Base-by-base conservation (phyloP, 2,888 invertebrate genomes). In the Incurvaria masculella region DNA sequence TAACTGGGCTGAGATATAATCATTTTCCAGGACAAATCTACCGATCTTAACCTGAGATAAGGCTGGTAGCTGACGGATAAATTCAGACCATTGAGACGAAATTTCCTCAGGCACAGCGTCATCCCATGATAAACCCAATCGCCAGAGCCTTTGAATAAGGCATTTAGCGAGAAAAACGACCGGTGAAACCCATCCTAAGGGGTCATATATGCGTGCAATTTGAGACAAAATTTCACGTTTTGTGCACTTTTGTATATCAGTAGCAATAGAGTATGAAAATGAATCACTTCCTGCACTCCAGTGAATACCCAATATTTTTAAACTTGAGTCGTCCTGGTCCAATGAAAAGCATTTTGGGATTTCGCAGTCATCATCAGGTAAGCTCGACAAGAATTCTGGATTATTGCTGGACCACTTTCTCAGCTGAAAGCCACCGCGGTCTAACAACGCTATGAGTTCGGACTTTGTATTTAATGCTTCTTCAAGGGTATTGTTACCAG, bases 111-210 rank as follows among this genome's bases (percentile, higher is more conserved):
- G 33, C 33, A 33, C 33, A 14, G 8, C 14, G 8, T 6, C 33
- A 6, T 33, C 33, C 33, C 33, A 33, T 11, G 33, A 33, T 14
- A 33, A 33, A n/a, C 33, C 33, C 14, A 33, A 33, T 14, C 33
- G 33, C 33, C 33, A 33, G 8, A 33, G 14, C 11, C 33, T 8
- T 14, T 33, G 33, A 8, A 33, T 33, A 14, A 33, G 14, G 14
- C 14, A 33, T 11, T 33, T 33, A 33, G 33, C 33, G 6, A 33
- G 33, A 14, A 33, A 33, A 8, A 33, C 53, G 21, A 51, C 21
- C n/a, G 46, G 46, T 18, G 46, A 39, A 4, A 46, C 19, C 46
- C 46, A 46, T 16, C 46, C 46, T 40, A 46, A 21, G 2, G 46
- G 46, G 23, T 46, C 46, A 14, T 40, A 46, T 14, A 46, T 39